These are phyloP conservation scores for Ephestia elutella DNA, from an alignment of 1,140 invertebrate species.

Conservation along the genomic window DNA sequence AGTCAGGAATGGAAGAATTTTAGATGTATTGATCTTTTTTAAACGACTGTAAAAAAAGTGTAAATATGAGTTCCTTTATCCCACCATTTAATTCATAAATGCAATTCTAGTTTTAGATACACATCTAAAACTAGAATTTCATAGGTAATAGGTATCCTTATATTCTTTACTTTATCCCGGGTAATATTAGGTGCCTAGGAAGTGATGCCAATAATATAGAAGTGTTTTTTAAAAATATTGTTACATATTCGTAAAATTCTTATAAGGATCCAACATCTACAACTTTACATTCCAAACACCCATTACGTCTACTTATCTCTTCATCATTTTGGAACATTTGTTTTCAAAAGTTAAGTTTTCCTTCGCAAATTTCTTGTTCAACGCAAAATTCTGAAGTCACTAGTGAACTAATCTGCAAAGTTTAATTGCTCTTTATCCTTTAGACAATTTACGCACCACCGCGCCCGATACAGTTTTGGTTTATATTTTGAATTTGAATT, in stretches of 20 bases:
- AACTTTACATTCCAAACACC: not conserved
- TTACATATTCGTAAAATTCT: not conserved
- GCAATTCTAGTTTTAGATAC: too few species aligned
- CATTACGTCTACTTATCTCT: constrained; percentile 1
- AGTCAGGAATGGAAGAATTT: too few species aligned
- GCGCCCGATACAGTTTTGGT: not conserved
- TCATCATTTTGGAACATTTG: constrained; percentile 5
- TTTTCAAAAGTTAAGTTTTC: not conserved
- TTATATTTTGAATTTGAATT: not conserved
- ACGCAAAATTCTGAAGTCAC: not conserved
- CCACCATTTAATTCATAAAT: too few species aligned
- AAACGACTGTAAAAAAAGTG: too few species aligned
- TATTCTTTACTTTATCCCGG: too few species aligned
- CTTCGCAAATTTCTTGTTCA: not conserved
- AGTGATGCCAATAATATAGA: too few species aligned
- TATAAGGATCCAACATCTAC: not conserved
- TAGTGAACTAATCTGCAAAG: constrained; percentile 1
- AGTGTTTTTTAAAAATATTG: not conserved
- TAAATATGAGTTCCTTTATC: too few species aligned
- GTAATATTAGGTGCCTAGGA: too few species aligned
- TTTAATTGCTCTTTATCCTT: not conserved
- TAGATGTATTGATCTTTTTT: too few species aligned
- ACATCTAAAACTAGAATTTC: too few species aligned
- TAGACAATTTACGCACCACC: not conserved
- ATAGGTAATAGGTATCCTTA: too few species aligned